Percentiles rank a stretch among this genome's conserved stretches.
Conservation (phyloP, 2,113 vertebrate genomes). For the Struthio camelus region DNA sequence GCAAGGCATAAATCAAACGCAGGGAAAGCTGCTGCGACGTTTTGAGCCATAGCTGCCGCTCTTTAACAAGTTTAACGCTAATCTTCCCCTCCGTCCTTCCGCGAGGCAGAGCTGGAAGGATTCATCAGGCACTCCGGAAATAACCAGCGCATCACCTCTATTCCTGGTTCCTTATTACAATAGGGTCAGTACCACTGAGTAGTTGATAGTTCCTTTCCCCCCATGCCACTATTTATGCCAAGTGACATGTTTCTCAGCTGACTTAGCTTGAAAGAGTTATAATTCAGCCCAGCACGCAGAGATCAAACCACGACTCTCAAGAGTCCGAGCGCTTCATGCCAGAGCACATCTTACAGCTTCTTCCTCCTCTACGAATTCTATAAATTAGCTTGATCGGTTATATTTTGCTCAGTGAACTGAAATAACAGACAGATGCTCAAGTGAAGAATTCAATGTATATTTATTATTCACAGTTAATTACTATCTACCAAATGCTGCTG, state of each 20-base stretch:
- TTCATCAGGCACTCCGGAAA: not conserved
- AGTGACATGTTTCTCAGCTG: fast-evolving
- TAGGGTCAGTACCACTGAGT: fast-evolving
- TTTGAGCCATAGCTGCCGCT: not conserved
- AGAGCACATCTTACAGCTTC: not conserved
- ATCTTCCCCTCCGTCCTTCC: not conserved
- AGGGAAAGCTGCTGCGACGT: not conserved
- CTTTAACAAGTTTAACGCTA: not conserved
- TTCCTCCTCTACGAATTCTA: not conserved
- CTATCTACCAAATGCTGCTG: constrained; percentile 84
- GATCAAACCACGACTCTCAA: fast-evolving
- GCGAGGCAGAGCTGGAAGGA: not conserved
- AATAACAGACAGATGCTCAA: constrained; percentile 68
- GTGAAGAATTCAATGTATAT: constrained; percentile 82
- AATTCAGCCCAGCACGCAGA: fast-evolving
- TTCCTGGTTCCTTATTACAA: not conserved
- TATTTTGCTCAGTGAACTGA: not conserved
- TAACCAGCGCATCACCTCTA: fast-evolving
- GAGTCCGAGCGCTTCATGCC: not conserved
- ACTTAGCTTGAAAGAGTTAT: not conserved
- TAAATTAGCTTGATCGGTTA: not conserved
- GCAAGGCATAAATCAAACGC: not conserved
- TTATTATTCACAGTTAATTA: constrained; percentile 89
- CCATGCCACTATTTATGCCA: fast-evolving
- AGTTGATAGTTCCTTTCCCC: too few species aligned